phyloP scores from a whole-genome alignment of 2,797 vertebrate species.

The Orientallactaga sibirica region DNA sequence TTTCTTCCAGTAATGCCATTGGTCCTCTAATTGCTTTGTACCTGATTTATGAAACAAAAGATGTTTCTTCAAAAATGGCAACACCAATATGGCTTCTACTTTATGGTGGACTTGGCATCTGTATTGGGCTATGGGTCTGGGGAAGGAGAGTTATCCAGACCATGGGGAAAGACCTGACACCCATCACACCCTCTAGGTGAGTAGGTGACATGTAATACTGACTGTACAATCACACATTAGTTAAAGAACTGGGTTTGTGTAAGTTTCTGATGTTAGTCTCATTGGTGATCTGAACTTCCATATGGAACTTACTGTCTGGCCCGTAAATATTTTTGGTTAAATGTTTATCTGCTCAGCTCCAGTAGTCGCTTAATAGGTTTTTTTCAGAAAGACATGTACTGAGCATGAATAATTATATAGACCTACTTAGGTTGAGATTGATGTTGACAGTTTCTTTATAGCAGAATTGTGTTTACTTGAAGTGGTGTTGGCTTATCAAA shows the following conservation, averaged over 20 bases:
- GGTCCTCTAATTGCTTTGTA: constrained; percentile 96
- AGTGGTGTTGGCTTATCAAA: neutral
- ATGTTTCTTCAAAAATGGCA: constrained; percentile 89
- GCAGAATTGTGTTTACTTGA: neutral
- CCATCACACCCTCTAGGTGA: constrained; percentile 98
- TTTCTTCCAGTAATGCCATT: constrained; percentile 94
- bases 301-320: neutral
- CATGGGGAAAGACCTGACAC: constrained; percentile 97
- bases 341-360: neutral
- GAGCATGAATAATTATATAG: neutral
- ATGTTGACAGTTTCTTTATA: constrained; percentile 25
- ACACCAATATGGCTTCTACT: constrained; percentile 98
- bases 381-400: constrained; percentile 20
- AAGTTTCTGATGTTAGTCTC: neutral
- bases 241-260: neutral
- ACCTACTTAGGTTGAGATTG: neutral
- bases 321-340: neutral
- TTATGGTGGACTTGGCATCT: constrained; percentile 96
- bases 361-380: neutral
- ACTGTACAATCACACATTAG: too few species aligned
- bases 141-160: constrained; percentile 98
- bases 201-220: neutral
- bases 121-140: constrained; percentile 96
- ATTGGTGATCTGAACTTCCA: neutral
- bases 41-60: constrained; percentile 92